Percentiles rank a stretch among this genome's conserved stretches.
Conservation (phyloP, 2,888 invertebrate genomes). For the Netelia virgata region DNA sequence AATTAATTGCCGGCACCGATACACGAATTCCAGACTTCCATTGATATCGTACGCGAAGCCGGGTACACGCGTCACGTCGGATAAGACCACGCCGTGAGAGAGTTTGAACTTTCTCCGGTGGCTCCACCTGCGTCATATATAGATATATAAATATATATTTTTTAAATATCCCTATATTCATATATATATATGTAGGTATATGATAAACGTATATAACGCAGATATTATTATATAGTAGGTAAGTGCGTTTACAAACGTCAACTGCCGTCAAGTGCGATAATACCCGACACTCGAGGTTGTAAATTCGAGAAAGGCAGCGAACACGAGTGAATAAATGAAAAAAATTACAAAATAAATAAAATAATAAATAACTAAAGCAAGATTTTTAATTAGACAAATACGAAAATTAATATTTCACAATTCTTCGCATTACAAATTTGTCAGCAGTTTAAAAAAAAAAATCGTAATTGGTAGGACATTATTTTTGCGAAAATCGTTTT, state of each 20-base stretch:
- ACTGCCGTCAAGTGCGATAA: constrained; percentile 25
- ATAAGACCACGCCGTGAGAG: constrained; percentile 50
- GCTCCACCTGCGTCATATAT: constrained; percentile 42
- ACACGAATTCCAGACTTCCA: constrained; percentile 56
- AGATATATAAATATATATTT: not conserved
- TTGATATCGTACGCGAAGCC: constrained; percentile 44
- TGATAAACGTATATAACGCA: not conserved
- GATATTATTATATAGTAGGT: not conserved
- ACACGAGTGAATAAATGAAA: not conserved
- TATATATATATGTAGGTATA: not conserved
- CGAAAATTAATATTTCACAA: no score
- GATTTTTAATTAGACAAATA: no score
- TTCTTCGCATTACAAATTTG: no score
- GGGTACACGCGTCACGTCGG: constrained; percentile 13
- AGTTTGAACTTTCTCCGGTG: constrained; percentile 64
- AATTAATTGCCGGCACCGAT: constrained; percentile 65
- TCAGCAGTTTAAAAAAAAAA: no score
- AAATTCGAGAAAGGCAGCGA: no score
- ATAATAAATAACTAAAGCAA: no score
- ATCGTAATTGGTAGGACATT: no score
- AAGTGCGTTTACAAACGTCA: no score
- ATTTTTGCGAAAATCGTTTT: no score
- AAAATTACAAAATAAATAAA: no score
- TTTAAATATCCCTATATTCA: not conserved
- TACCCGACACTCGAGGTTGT: not conserved